Conservation (phyloP, 2,797 vertebrate genomes). For the Percopsis omiscomaycus region DNA sequence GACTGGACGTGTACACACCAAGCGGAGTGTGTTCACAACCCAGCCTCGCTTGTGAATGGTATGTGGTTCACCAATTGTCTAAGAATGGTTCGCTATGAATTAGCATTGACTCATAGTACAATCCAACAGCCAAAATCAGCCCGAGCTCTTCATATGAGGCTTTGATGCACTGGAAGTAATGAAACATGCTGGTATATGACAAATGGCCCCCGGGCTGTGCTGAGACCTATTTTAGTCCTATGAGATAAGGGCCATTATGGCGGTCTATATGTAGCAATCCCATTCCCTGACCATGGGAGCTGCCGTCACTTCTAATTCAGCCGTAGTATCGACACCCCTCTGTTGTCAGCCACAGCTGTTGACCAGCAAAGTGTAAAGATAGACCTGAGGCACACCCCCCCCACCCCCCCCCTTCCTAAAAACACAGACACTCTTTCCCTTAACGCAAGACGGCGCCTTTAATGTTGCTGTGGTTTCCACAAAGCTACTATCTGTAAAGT, state of each 20-base stretch:
- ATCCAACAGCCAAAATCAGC: neutral
- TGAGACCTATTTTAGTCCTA: slow-evolving; percentile 33
- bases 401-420: neutral
- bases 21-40: too few species aligned
- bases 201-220: too few species aligned
- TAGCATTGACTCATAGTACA: too few species aligned
- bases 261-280: slow-evolving; percentile 16
- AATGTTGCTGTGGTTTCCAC: too few species aligned
- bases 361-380: slow-evolving; percentile 27
- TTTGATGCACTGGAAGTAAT: neutral
- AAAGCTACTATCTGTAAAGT: too few species aligned
- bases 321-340: slow-evolving; percentile 37
- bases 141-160: neutral
- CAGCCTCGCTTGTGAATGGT: too few species aligned
- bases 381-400: neutral
- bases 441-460: neutral
- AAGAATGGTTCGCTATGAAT: too few species aligned
- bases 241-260: slow-evolving; percentile 32
- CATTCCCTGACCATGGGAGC: neutral
- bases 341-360: slow-evolving; percentile 46
- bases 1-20: too few species aligned
- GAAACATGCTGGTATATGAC: too few species aligned
- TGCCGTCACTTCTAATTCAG: slow-evolving; percentile 50
- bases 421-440: neutral
- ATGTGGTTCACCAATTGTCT: too few species aligned